Base-by-base conservation (phyloP, 2,888 invertebrate genomes). In the Drosophila macrothrix region DNA sequence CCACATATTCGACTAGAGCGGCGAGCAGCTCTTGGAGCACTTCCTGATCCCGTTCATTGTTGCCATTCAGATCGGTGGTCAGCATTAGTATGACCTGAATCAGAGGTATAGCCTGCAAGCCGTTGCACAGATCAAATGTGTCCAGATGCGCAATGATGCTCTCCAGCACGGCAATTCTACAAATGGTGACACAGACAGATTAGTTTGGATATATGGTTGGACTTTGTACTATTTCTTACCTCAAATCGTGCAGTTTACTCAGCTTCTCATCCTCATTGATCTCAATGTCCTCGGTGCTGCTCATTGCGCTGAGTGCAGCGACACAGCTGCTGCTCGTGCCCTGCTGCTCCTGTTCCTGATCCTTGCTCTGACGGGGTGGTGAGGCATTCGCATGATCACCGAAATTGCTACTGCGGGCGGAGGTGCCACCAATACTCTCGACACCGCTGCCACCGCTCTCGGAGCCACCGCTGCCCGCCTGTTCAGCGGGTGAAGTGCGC, bases 371-470 rank as follows among this genome's bases (percentile, higher is more conserved):
- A 14, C 93, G 84, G 14, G 93, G 93, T 4, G 93, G 93, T 16
- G 93, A 93, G 22, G 92, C 90, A 61, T 92, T 92, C 0, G 92
- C 89, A 69, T 92, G 92, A 67, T 97, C 97, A 86, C 98, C 98
- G 92, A 98, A 98, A 2, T 97, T 97, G 84, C 98, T 98, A 94
- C 98, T 98, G 49, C 98, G 95, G 9, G 98, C 98, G n/a, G 98
- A 98, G 14, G 97, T 97, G n/a, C 98, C 97, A 29, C 97, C 97
- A 86, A 98, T 97, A 91, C 98, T 98, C 91, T 98, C 98, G 33
- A 97, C 97, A 35, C 97, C 98, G 90, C 98, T 98, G 68, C 97
- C 98, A 39, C 98, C 98, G 93, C 97, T 98, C 92, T 98, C 98
- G 16, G 97, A 97, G 64, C 97, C 97, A 72, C 95, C 95, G 79